These are phyloP conservation scores for Drosophila insularis DNA, from an alignment of 1,140 invertebrate genomes.

Conservation along the genomic window DNA sequence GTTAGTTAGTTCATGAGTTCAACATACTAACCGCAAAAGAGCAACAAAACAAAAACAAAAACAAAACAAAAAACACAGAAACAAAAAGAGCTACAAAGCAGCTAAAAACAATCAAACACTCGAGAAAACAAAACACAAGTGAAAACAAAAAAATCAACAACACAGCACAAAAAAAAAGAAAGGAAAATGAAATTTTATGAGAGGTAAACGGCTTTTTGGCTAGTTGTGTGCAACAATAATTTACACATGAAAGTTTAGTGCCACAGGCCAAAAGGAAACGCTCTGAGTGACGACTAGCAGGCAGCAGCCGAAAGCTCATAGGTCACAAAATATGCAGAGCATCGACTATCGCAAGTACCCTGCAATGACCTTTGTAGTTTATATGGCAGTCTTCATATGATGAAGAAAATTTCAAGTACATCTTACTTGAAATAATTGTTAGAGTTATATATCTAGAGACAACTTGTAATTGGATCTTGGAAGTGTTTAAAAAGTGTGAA, in stretches of 20 bases:
- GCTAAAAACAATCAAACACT: slow-evolving; percentile 48
- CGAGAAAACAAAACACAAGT: slow-evolving; percentile 7
- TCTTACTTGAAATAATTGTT: no score
- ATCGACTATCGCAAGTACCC: no score
- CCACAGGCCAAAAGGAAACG: slow-evolving; percentile 18
- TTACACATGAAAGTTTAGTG: slow-evolving; percentile 56
- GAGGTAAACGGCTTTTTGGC: slow-evolving; percentile 46
- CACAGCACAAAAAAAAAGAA: no score
- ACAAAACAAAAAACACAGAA: neutral
- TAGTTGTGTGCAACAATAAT: slow-evolving; percentile 63
- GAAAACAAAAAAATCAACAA: slow-evolving; percentile 17
- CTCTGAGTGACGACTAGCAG: neutral
- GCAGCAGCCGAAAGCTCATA: no score
- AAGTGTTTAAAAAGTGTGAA: no score
- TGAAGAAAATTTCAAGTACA: no score
- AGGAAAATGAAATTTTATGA: slow-evolving; percentile 4
- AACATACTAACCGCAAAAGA: slow-evolving; percentile 2
- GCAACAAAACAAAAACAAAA: slow-evolving; percentile 29
- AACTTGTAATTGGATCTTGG: no score
- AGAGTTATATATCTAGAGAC: no score
- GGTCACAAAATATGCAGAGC: neutral
- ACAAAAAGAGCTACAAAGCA: slow-evolving; percentile 23
- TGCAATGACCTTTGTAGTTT: no score
- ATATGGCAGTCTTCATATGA: no score
- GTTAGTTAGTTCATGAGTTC: slow-evolving; percentile 2